Evolutionary conservation across 2,797 vertebrate species (phyloP).

Genomic region (Acrossocheilus wenchowensis): DNA sequence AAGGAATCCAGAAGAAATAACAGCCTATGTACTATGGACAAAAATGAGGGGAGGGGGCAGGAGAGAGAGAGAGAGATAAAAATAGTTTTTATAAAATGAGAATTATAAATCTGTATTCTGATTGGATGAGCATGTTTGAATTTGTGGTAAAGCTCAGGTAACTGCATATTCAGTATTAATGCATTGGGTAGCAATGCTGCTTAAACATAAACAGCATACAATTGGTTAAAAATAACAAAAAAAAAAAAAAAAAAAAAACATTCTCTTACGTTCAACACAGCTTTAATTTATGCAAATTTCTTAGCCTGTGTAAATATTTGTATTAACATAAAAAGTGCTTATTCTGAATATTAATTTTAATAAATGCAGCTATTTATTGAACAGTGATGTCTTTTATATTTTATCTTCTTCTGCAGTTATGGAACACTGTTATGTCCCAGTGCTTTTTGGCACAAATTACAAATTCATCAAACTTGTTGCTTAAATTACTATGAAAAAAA

Average conservation of each 20-base stretch:
- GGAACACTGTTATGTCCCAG: neutral
- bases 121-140: neutral
- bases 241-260: too few relatives aligned
- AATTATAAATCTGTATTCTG: neutral
- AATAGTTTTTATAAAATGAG: too few relatives aligned
- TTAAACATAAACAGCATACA: too few relatives aligned
- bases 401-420: neutral
- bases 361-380: neutral
- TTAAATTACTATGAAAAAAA: too few relatives aligned
- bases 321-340: neutral
- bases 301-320: too few relatives aligned
- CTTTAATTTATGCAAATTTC: too few relatives aligned
- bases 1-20: constrained; percentile 51
- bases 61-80: too few relatives aligned
- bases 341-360: neutral
- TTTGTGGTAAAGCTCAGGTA: too few relatives aligned
- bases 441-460: neutral
- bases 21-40: neutral
- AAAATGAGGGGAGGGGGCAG: neutral
- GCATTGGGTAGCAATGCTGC: too few relatives aligned
- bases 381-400: neutral
- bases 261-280: too few relatives aligned
- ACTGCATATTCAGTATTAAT: too few relatives aligned
- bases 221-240: too few relatives aligned
- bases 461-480: neutral